Conservation (phyloP, 1,140 invertebrate genomes). For the Delia radicum region DNA sequence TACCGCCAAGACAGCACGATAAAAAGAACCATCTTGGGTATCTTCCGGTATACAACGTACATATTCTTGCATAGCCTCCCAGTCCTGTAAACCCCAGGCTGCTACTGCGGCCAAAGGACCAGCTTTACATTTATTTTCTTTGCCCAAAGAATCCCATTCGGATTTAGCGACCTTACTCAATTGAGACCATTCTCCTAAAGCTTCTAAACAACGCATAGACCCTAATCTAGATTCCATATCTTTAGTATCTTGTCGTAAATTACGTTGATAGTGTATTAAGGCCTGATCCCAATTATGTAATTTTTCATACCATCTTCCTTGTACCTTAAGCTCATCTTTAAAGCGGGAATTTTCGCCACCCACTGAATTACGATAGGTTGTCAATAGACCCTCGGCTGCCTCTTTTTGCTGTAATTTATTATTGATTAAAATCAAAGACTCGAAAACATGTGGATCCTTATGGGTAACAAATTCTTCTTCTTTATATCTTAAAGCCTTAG, state of each 20-base stretch:
- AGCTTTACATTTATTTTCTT: conserved; percentile 78
- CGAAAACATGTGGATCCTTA: conserved; percentile 75
- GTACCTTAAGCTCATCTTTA: conserved; percentile 65
- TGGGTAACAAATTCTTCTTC: conserved; percentile 88
- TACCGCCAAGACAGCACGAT: conserved; percentile 90
- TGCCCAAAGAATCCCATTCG: conserved; percentile 71
- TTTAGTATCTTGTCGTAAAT: conserved; percentile 62
- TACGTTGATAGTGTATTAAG: conserved; percentile 78
- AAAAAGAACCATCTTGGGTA: conserved; percentile 92
- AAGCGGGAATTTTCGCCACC: conserved; percentile 3
- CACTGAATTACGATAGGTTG: conserved; percentile 71
- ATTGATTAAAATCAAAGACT: conserved; percentile 94
- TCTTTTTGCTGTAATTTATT: conserved; percentile 99
- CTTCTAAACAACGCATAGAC: conserved; percentile 95
- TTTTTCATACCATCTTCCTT: conserved; percentile 98
- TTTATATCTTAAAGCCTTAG: conserved; percentile 98
- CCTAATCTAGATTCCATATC: conserved; percentile 86
- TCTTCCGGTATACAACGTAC: conserved; percentile 83
- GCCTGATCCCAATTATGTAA: conserved; percentile 98
- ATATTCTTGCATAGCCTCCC: conserved; percentile 91
- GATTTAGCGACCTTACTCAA: conserved; percentile 73
- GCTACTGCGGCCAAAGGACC: conserved; percentile 90
- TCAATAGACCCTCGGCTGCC: conserved; percentile 91
- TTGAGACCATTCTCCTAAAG: conserved; percentile 93
- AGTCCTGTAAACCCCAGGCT: conserved; percentile 91